phyloP scores from a whole-genome alignment of 2,113 vertebrate genomes.

The Catharus bicknelli region DNA sequence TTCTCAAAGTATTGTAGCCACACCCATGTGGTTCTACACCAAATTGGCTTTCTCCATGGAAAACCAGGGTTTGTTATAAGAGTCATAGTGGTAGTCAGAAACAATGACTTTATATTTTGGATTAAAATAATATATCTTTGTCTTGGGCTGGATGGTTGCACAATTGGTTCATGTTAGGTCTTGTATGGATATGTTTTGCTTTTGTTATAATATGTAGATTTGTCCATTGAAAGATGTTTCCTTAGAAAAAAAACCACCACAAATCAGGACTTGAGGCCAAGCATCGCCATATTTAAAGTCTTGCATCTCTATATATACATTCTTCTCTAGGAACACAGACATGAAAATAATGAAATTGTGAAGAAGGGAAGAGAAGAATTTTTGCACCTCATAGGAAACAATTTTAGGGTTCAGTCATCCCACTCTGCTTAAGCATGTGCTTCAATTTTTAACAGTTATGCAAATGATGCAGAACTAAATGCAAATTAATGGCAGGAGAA shows the following conservation, averaged over 20 bases:
- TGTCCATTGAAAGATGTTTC: neutral
- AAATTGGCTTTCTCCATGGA: neutral
- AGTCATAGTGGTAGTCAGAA: neutral
- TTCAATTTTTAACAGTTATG: neutral
- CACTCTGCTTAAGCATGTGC: neutral
- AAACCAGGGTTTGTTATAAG: rapidly evolving
- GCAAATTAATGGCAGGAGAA: neutral
- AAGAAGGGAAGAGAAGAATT: neutral
- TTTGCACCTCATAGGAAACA: neutral
- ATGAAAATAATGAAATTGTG: neutral
- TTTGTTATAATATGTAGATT: neutral
- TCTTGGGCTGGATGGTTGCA: neutral
- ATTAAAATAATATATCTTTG: neutral
- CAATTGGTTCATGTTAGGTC: neutral
- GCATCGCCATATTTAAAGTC: neutral
- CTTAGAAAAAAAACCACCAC: neutral
- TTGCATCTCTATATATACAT: neutral
- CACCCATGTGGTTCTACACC: neutral
- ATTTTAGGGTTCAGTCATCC: neutral
- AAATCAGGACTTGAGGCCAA: neutral
- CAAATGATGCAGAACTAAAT: neutral
- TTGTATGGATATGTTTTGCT: neutral
- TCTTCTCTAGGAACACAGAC: neutral
- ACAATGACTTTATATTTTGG: neutral
- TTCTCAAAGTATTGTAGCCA: neutral